Base-by-base conservation (phyloP, 2,797 vertebrate species). In the Octomys mimax region DNA sequence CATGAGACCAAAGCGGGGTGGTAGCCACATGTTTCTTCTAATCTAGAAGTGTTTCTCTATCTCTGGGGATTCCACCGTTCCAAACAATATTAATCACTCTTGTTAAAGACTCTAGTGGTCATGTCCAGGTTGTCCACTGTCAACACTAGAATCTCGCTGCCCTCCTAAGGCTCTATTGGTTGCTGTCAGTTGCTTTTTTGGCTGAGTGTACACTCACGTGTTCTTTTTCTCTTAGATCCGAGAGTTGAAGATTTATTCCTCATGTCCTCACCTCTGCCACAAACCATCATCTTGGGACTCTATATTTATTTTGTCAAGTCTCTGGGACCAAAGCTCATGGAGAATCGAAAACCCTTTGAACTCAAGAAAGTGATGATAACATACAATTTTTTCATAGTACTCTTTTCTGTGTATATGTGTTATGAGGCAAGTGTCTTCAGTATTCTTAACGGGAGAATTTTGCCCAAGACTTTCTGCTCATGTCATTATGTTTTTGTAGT, bases 301-400 rank as follows among this genome's bases (percentile, higher is more conserved):
- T 99, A 99, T 95, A 98, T 99, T 97, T 99, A 99, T 98, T 99
- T 99, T 96, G 99, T 99, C 70, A 99, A 98, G 0, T 99, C 98
- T 0, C 97, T 99, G 97, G 99, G 99, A 81, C 99, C 99, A 61
- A 99, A 98, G 96, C 90, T 99, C 52, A 99, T 99, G 99, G 99
- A 99, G 98, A 99, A 99, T 98, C 99, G 99, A 98, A 99, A 99
- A 89, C 99, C 99, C 14, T 99, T 99, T 95, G 99, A 99, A 97
- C 99, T 99, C 86, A 99, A 99, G 98, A 98, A 98, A 93, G 97
- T 98, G 91, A 99, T 99, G 98, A 98, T 98, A 0, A 89, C 99
- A 39, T 99, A 99, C 98, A 99, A 99, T 98, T 99, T 99, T 92
- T 59, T 98, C 5, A 98, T 99, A 97, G 99, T 99, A 94, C 98